phyloP scores from a whole-genome alignment of 2,113 vertebrate species.

The Bungarus multicinctus region DNA sequence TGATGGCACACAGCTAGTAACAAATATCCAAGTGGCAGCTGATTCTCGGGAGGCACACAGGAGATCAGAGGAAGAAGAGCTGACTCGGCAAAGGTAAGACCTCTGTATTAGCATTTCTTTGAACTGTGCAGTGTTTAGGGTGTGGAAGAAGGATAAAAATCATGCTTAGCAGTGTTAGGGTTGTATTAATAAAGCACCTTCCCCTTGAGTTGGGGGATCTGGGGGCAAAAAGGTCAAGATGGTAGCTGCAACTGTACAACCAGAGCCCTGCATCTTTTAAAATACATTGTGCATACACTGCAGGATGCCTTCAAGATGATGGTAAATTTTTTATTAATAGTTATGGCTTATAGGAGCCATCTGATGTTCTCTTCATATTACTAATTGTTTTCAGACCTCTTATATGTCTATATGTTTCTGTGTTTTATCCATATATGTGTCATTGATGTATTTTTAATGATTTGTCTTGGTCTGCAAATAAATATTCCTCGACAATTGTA shows the following conservation, averaged over 20 bases:
- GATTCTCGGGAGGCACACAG: slow-evolving; percentile 73
- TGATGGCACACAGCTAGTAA: slow-evolving; percentile 73
- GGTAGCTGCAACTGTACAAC: not conserved
- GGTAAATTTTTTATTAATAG: not conserved
- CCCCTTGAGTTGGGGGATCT: not conserved
- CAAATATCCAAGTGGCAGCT: slow-evolving; percentile 75
- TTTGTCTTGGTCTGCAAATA: not conserved
- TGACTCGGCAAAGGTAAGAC: slow-evolving; percentile 72
- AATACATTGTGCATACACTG: not conserved
- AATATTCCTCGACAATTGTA: not conserved
- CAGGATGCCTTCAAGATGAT: not conserved
- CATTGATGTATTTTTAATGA: not conserved
- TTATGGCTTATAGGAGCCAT: not conserved
- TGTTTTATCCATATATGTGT: not conserved
- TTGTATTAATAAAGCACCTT: not conserved
- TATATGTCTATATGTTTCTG: not conserved
- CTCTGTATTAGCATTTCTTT: accelerated
- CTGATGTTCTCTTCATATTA: not conserved
- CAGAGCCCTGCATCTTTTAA: not conserved
- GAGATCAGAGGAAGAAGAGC: slow-evolving; percentile 69
- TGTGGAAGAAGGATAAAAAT: not conserved
- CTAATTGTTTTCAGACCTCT: not conserved
- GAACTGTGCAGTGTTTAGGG: not conserved
- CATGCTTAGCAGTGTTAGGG: not conserved
- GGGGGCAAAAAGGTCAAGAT: not conserved